Base-by-base conservation (phyloP, 2,113 vertebrate species). In the Catharus bicknelli region DNA sequence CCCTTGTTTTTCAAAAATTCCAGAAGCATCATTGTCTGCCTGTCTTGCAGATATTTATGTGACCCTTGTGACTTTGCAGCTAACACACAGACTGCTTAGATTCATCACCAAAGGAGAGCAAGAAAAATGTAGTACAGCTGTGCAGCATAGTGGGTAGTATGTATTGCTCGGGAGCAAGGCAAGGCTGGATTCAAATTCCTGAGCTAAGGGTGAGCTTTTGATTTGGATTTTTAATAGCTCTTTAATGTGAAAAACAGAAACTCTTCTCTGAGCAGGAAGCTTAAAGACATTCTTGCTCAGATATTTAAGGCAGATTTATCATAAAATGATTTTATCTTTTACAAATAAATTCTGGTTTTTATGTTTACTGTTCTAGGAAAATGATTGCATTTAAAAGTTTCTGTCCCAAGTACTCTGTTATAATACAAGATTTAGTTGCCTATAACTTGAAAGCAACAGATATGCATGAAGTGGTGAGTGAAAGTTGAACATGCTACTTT, bases 1-100 rank as follows among this genome's bases (percentile, higher is more conserved):
- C 43, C 38, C 38, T 62, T 93, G 42, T 91, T 95, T 96, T 90
- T 83, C 54, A 94, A 54, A 87, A 85, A 76, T 73, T 92, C 75
- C 75, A 73, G 72, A 62, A 87, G 43, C 78, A 51, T 92, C 54
- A 16, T 18, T 80, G 78, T 66, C 94, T 94, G 74, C 59, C 86
- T 80, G 5, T 91, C 84, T 95, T 76, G 38, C 81, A 87, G 86
- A 57, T 86, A 85, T 73, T 91, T 79, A 87, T 84, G 72, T 83
- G 89, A 93, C 84, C 63, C 63, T 73, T 57, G 59, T 68, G 89
- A 89, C 78, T 82, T 93, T 93, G 63, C 88, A 90, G 84, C 75
- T 79, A 62, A 66, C 42, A 38, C 4, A 1, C 25, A 90, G 74
- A 10, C 69, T 57, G 58, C 70, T 94, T 48, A 57, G 45, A 82